Base-by-base conservation (phyloP, 2,113 vertebrate species). In the Cebidichthys violaceus region DNA sequence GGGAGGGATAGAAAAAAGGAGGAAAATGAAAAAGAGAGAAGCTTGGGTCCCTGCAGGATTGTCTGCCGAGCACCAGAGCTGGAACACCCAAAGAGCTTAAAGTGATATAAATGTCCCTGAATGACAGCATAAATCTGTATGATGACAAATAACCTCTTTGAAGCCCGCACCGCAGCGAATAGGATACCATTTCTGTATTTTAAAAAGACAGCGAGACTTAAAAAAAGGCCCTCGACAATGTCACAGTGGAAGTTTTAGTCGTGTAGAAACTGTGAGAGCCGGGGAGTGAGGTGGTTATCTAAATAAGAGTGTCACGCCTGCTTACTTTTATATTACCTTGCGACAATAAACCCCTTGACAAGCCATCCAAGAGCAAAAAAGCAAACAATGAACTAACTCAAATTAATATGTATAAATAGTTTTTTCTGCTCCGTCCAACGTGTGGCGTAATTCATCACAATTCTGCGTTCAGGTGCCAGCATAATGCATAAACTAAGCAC, bases 61-160 rank as follows among this genome's bases (percentile, higher is more conserved):
- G 86, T 88, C 80, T 87, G 76, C 90, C 86, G 79, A 67, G 83
- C 84, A 47, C 79, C 87, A 83, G 59, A 89, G 84, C 81, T 75
- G 68, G 86, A 93, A 91, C 83, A 90, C 74, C 89, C 84, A 82
- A 90, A 92, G 79, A 93, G 92, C 92, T 94, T 94, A 94, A 94
- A 94, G 90, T 91, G 91, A 94, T 94, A 94, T 93, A 95, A 94
- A 94, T 94, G 92, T 92, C 90, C 88, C 90, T 89, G 93, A 94
- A 92, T 94, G 93, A 93, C 92, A 92, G 93, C 81, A 87, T 92
- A 94, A 94, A 94, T 95, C 92, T 92, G 90, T 75, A 90, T 84
- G 92, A 92, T 94, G 94, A 95, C 93, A 95, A 95, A 95, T 94
- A 93, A 91, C 93, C 89, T 92, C 88, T 94, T 93, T 95, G 91